phyloP scores from a whole-genome alignment of 2,113 vertebrate genomes.

The Microtus pennsylvanicus region DNA sequence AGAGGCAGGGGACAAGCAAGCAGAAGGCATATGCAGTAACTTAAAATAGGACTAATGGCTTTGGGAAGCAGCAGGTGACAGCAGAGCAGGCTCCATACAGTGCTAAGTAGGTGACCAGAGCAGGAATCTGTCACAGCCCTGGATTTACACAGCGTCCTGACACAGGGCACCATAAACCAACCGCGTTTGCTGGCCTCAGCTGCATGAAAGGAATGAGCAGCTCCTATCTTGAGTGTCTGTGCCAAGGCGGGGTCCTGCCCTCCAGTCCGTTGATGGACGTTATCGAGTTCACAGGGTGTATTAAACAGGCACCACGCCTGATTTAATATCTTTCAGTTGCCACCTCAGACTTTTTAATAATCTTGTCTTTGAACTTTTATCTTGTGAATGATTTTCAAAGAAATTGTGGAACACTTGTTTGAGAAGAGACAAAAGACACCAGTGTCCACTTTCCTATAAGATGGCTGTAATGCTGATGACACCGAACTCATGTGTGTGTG shows the following conservation, averaged over 20 bases:
- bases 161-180: too few species aligned
- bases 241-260: not conserved
- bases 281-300: accelerated
- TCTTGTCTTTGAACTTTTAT: not conserved
- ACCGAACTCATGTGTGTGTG: too few species aligned
- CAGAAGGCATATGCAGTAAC: not conserved
- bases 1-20: not conserved
- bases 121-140: too few species aligned
- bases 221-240: not conserved
- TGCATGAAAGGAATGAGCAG: not conserved
- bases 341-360: not conserved
- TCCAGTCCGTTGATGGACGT: accelerated
- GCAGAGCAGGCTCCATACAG: accelerated
- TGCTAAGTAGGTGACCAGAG: not conserved
- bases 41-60: not conserved
- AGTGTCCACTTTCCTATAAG: not conserved
- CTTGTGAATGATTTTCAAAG: not conserved
- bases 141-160: too few species aligned
- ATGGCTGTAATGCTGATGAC: not conserved
- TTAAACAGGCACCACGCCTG: not conserved
- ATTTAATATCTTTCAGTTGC: not conserved
- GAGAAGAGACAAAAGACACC: not conserved
- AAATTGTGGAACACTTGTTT: too few species aligned
- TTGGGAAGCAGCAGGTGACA: not conserved
- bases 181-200: not conserved